Base-by-base conservation (phyloP, 1,140 invertebrate genomes). In the Pararge aegeria region DNA sequence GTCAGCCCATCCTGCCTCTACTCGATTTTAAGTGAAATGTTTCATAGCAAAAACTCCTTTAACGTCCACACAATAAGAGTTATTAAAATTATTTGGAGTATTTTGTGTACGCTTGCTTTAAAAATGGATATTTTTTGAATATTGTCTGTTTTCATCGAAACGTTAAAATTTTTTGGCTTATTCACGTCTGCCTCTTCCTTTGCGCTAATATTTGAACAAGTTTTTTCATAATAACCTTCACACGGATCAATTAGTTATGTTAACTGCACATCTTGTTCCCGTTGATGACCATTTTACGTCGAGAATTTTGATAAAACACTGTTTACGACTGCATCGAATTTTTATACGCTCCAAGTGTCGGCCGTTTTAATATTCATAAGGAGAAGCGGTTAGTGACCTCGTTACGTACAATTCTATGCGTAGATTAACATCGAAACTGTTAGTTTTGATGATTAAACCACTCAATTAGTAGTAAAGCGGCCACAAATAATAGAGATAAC, bases 301-400 rank as follows among this genome's bases (percentile, higher is more conserved):
- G 64, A 68, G 70, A 75, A 53, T 66, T 61, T 63, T 68, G 63
- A 71, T 71, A 82, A 78, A 62, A 56, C 60, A 52, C 73, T 64
- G 68, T 80, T 80, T 78, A 82, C 63, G 70, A 70, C 65, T 55
- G 65, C 58, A 72, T 75, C 66, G 50, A 60, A 69, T 69, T 77
- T 78, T 74, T 79, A 74, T 64, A 74, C 72, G 55, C 30, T 61
- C 46, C 12, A 61, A 53, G 57, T 60, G 52, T 64, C 49, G 50
- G 58, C 58, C 68, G 66, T 70, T 78, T 83, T 73, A 80, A 81
- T 83, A 86, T 86, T 86, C 79, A 83, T 86, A 74, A 78, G 78
- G 30, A 76, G 76, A 42, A 55, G 53, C 75, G 79, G 80, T 79
- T 80, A 78, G 76, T 73, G 75, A 76, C 73, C 80, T 73, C 80